Percentiles rank a stretch among this genome's conserved stretches.
Evolutionary conservation across 2,888 invertebrate genomes (phyloP).

Genomic region (Cephus pulcher): DNA sequence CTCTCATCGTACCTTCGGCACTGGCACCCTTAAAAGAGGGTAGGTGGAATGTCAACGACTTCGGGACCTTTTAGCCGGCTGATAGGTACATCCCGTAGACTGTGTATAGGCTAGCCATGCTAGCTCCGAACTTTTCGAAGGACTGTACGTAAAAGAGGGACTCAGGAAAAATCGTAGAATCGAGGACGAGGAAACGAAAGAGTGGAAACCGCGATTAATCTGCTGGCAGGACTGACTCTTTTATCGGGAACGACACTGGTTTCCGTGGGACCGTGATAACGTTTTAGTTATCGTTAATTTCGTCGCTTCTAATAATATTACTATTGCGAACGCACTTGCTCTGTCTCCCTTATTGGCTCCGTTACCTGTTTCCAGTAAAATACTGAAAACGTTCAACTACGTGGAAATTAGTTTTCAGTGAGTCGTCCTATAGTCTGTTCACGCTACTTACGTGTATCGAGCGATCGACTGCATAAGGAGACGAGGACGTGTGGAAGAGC

Average conservation of each 20-base stretch:
- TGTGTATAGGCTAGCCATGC: not conserved
- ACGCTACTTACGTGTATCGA: not conserved
- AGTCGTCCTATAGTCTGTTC: not conserved
- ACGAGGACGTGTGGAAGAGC: not conserved
- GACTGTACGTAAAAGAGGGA: not conserved
- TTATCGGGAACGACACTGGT: not conserved
- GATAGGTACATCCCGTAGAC: not conserved
- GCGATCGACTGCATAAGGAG: not conserved
- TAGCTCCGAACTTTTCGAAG: not conserved
- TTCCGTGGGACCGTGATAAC: not conserved
- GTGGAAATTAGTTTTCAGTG: slow-evolving; percentile 34
- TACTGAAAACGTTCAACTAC: slow-evolving; percentile 42
- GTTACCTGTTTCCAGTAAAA: slow-evolving; percentile 47
- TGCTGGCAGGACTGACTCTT: not conserved
- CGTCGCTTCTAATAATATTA: not conserved
- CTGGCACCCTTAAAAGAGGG: not conserved
- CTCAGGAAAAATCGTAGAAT: not conserved
- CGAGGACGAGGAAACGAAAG: not conserved
- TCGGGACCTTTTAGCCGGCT: not conserved
- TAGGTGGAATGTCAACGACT: not conserved
- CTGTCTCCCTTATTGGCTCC: slow-evolving; percentile 27
- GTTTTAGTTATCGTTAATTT: not conserved
- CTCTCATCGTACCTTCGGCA: not conserved
- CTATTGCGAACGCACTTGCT: not conserved
- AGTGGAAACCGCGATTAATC: not conserved